These are phyloP conservation scores for Euzetes globulus DNA, from an alignment of 2,888 invertebrate genomes.

Conservation along the genomic window DNA sequence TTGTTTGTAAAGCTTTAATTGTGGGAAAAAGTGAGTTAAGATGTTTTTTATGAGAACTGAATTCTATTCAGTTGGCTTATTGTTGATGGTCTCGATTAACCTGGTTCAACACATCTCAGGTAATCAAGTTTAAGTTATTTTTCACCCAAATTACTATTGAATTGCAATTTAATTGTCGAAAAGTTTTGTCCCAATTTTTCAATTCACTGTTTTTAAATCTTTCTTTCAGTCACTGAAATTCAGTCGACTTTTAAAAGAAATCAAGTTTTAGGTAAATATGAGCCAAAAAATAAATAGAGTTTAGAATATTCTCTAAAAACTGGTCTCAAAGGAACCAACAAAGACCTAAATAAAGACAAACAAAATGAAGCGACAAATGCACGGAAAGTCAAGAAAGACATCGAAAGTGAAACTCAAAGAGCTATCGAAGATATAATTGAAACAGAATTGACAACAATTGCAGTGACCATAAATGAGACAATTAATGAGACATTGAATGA, in stretches of 20 bases:
- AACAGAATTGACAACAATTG: background rate
- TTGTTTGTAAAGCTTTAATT: background rate
- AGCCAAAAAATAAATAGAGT: background rate
- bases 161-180: background rate
- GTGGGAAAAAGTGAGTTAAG: background rate
- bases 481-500: background rate
- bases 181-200: constrained; percentile 11
- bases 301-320: background rate
- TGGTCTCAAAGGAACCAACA: background rate
- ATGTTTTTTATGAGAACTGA: background rate
- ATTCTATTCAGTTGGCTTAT: background rate
- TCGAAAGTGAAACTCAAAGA: constrained; percentile 9
- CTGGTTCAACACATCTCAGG: constrained; percentile 4
- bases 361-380: background rate
- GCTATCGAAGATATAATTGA: background rate
- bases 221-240: background rate
- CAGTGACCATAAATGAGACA: background rate
- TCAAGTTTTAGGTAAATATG: background rate
- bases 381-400: background rate
- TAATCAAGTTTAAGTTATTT: background rate
- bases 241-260: constrained; percentile 2
- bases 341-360: background rate
- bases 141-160: background rate
- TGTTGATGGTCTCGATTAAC: constrained; percentile 15
- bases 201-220: background rate